Percentiles rank a stretch among this genome's conserved stretches.
phyloP scores from a whole-genome alignment of 2,797 vertebrate species.

The Sparus aurata region DNA sequence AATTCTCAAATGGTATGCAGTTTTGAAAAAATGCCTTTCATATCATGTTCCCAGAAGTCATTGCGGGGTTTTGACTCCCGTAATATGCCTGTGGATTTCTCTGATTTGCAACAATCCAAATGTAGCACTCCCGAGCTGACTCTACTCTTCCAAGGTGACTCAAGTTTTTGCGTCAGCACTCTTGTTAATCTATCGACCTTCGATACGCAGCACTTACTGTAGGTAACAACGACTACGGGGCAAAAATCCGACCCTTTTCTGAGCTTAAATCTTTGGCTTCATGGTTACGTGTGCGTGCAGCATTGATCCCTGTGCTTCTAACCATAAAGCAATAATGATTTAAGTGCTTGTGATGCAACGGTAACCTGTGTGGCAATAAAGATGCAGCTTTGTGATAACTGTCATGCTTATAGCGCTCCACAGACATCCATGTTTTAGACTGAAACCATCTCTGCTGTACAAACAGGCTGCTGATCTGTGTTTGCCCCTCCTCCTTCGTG shows the following conservation, averaged over 20 bases:
- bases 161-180: constrained; percentile 54
- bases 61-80: constrained; percentile 62
- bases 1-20: constrained; percentile 76
- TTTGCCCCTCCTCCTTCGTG: constrained; percentile 66
- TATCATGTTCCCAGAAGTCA: constrained; percentile 63
- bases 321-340: constrained; percentile 86
- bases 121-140: constrained; percentile 81
- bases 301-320: constrained; percentile 78
- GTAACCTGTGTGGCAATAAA: constrained; percentile 84
- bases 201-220: constrained; percentile 74
- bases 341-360: constrained; percentile 79
- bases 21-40: constrained; percentile 76
- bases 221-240: constrained; percentile 51
- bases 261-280: constrained; percentile 79
- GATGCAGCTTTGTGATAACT: constrained; percentile 78
- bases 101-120: constrained; percentile 72
- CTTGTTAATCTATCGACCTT: constrained; percentile 66
- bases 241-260: constrained; percentile 60
- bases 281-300: constrained; percentile 76
- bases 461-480: constrained; percentile 75
- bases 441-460: constrained; percentile 77
- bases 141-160: constrained; percentile 68
- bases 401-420: constrained; percentile 71
- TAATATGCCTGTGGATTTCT: constrained; percentile 74
- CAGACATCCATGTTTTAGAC: constrained; percentile 61